A percentile compares a stretch with the other conserved stretches of the same genome.
phyloP scores from a whole-genome alignment of 2,888 invertebrate species.

The Spilosoma lubricipeda region DNA sequence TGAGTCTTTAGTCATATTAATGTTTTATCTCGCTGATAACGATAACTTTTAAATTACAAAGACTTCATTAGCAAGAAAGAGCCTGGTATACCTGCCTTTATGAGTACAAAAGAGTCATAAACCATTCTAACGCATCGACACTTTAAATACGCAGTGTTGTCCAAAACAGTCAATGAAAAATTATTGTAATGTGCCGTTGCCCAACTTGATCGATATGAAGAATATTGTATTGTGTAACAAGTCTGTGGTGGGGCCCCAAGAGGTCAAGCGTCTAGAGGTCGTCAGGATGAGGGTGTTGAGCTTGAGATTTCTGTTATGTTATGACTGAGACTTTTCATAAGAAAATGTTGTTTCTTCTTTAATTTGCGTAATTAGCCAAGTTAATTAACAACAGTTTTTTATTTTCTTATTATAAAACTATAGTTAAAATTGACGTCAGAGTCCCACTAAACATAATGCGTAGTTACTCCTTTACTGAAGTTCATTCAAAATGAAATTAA shows the following conservation, averaged over 20 bases:
- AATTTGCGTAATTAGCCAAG: not conserved
- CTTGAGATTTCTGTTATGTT: not conserved
- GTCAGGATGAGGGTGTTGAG: constrained; percentile 57
- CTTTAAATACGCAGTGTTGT: constrained; percentile 4
- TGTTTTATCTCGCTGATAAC: not conserved
- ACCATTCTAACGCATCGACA: not conserved
- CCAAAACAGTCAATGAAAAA: constrained; percentile 10
- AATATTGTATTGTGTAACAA: constrained; percentile 48
- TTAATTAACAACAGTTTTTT: no score
- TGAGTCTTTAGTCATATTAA: not conserved
- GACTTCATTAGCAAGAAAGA: not conserved
- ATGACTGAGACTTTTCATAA: not conserved
- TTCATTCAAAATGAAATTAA: not conserved
- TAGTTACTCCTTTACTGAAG: not conserved
- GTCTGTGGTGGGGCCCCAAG: constrained; percentile 42
- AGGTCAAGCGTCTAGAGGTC: constrained; percentile 81
- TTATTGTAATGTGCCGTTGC: constrained; percentile 50
- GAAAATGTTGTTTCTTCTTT: not conserved
- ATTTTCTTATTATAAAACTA: not conserved
- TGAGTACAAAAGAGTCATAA: constrained; percentile 9
- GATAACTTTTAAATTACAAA: not conserved
- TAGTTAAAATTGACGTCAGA: not conserved
- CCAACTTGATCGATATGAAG: constrained; percentile 51
- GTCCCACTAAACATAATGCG: not conserved
- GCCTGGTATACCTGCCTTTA: not conserved